Evolutionary conservation across 2,888 invertebrate genomes (phyloP).

Genomic region (Congeria kusceri): DNA sequence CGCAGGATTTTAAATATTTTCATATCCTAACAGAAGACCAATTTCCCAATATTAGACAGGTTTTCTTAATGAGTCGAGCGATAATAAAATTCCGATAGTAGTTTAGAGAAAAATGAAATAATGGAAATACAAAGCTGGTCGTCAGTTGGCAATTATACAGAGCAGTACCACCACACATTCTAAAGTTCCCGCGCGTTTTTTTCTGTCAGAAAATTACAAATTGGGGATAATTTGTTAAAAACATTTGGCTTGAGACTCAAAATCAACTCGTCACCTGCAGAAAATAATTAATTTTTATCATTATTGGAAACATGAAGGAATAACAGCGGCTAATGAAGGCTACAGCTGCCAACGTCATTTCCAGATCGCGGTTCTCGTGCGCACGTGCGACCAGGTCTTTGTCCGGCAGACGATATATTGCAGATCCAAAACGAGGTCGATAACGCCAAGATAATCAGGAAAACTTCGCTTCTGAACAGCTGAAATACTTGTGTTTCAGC

Average conservation of each 20-base stretch:
- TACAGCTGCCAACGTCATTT: slow-evolving; percentile 42
- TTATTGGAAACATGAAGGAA: slow-evolving; percentile 37
- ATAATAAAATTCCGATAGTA: slow-evolving; percentile 38
- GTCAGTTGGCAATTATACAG: neutral
- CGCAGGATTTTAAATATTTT: neutral
- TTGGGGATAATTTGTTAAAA: neutral
- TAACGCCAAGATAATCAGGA: slow-evolving; percentile 3
- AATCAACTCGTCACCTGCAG: slow-evolving; percentile 32
- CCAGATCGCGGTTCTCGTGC: slow-evolving; percentile 39
- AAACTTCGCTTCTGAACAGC: neutral
- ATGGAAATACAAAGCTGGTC: neutral
- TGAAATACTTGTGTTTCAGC: no score
- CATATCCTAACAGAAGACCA: slow-evolving; percentile 5
- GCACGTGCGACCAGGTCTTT: slow-evolving; percentile 25
- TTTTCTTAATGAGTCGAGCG: slow-evolving; percentile 5
- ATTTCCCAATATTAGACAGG: slow-evolving; percentile 23
- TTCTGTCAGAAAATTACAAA: no score
- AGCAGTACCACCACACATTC: no score
- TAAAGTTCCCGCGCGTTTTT: neutral
- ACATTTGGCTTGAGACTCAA: neutral
- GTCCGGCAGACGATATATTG: slow-evolving; percentile 33
- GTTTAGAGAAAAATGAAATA: neutral
- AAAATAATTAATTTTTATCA: slow-evolving; percentile 39
- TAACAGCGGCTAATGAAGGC: slow-evolving; percentile 37
- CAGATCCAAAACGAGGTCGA: neutral